A percentile compares a stretch with the other conserved stretches of the same genome.
phyloP scores from a whole-genome alignment of 35 echinoderm and acorn worm genomes.

The Nesometra sesokonis region DNA sequence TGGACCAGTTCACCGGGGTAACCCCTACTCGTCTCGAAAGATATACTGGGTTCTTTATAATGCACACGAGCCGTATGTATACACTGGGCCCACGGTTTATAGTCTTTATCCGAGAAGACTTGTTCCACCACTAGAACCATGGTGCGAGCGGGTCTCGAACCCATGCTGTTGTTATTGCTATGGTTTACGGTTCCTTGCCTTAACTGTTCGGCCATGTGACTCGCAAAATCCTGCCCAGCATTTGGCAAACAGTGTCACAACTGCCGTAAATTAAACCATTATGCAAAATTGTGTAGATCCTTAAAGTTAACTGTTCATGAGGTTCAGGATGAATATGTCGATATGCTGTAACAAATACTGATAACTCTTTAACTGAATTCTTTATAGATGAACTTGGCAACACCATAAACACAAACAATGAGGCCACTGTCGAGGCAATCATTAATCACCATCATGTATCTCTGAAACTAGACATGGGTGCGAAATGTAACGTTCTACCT shows the following conservation, averaged over 20 bases:
- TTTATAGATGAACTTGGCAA: not conserved
- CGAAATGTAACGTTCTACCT: constrained; percentile 21
- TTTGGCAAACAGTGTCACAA: constrained; percentile 29
- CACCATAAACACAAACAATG: not conserved
- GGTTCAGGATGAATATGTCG: not conserved
- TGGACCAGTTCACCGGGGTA: too few species aligned
- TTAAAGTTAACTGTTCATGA: not conserved
- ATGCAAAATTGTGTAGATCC: not conserved
- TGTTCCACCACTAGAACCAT: too few species aligned
- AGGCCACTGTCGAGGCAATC: not conserved
- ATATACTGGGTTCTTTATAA: too few species aligned
- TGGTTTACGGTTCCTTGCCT: too few species aligned
- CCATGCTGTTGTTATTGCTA: too few species aligned
- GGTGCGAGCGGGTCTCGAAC: too few species aligned
- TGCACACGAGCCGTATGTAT: too few species aligned
- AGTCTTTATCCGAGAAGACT: too few species aligned
- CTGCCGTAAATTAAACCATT: constrained; percentile 24
- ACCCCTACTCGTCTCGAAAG: too few species aligned
- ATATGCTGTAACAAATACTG: not conserved
- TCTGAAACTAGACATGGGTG: constrained; percentile 17
- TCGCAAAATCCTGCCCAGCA: not conserved
- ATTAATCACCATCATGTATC: not conserved
- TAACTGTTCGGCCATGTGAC: not conserved
- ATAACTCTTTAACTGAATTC: not conserved
- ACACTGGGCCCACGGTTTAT: too few species aligned